Percentiles rank a stretch among this genome's conserved stretches.
Conservation (phyloP, 2,888 invertebrate genomes). For the Platynereis dumerilii region DNA sequence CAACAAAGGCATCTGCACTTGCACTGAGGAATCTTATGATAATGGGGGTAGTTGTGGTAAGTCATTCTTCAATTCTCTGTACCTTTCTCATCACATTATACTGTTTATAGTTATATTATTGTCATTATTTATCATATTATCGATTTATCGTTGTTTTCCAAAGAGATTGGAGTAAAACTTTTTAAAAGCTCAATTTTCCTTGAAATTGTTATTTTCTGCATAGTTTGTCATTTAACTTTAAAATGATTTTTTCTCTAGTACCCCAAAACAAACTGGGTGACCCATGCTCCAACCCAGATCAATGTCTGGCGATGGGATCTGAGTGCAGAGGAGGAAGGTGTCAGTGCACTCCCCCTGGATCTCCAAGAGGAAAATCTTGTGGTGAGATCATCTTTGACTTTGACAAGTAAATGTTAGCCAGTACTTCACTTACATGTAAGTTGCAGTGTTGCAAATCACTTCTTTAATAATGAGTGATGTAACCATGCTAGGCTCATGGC, state of each 20-base stretch:
- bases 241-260: conserved; percentile 14
- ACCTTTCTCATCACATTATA: not conserved
- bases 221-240: too few species aligned
- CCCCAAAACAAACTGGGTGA: conserved; percentile 29
- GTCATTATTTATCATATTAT: not conserved
- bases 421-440: too few species aligned
- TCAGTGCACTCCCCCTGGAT: conserved; percentile 21
- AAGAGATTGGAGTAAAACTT: too few species aligned
- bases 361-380: too few species aligned
- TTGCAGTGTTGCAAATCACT: too few species aligned
- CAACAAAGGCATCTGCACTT: conserved; percentile 31
- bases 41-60: conserved; percentile 29
- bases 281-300: conserved; percentile 19
- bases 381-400: conserved; percentile 14
- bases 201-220: too few species aligned
- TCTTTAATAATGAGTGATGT: too few species aligned
- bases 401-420: too few species aligned
- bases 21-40: conserved; percentile 26
- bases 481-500: too few species aligned
- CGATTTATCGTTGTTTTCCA: not conserved
- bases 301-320: conserved; percentile 30
- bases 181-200: too few species aligned
- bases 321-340: conserved; percentile 26
- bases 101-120: not conserved
- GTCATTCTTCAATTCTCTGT: too few species aligned